Base-by-base conservation (phyloP, 2,797 vertebrate species). In the Artibeus lituratus region DNA sequence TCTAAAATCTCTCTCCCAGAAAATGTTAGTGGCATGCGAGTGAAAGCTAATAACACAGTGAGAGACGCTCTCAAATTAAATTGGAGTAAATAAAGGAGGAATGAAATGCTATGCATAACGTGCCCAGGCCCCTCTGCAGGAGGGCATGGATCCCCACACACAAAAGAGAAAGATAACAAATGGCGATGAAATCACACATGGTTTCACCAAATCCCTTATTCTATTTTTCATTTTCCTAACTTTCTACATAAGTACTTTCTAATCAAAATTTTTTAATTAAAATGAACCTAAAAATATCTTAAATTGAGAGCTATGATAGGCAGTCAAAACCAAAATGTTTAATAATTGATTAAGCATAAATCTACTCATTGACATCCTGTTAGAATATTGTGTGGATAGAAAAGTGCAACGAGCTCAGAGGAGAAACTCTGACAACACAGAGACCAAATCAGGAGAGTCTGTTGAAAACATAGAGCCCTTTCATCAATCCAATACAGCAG, bases 321-420 rank as follows among this genome's bases (percentile, higher is more conserved):
- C 37, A 78, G n/a, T 86, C 16, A 90, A 87, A 90, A 72, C 14
- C 51, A 83, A 89, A 91, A 49, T 84, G 16, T 47, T 93, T 59
- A 89, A 62, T 47, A 94, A 72, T 80, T 80, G 81, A 72, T 44
- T 72, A 95, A 84, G 44, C 35, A 87, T 76, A 95, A 90, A 88
- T 29, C 8, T 76, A 62, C 74, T 93, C 24, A 84, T 42, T 87
- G 78, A 55, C 29, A 91, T 62, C 57, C 76, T 91, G 12, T 73
- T 78, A 82, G 80, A 83, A 73, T 94, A 78, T 12, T 85, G 12
- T 67, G 49, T 74, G 35, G 82, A 74, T 49, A 87, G 84, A 95
- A 49, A 29, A 32, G 37, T 90, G 82, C 90, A 49, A 49, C 90
- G n/a, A 49, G 51, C 74, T 94, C 77, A 94, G 22, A 93, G 83